These are phyloP conservation scores for Melinaea marsaeus DNA, from an alignment of 2,888 invertebrate species.

Conservation along the genomic window DNA sequence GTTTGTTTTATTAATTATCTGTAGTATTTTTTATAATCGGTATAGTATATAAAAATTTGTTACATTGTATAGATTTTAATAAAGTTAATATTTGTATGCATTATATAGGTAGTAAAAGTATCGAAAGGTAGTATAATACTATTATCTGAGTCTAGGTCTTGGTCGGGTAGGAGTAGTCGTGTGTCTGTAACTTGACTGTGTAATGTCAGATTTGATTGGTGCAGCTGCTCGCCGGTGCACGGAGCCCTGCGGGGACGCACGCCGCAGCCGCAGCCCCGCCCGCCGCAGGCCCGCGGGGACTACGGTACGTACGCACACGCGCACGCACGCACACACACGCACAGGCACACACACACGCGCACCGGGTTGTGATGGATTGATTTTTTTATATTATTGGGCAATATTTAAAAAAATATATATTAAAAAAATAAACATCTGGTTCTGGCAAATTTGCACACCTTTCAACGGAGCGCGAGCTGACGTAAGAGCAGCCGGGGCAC, in stretches of 20 bases:
- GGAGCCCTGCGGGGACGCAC: slow-evolving; percentile 83
- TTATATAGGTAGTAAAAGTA: no score
- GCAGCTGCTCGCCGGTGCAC: slow-evolving; percentile 84
- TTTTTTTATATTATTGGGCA: slow-evolving; percentile 8
- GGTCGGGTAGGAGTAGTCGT: slow-evolving; percentile 20
- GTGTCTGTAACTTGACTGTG: slow-evolving; percentile 55
- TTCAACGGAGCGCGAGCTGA: not conserved
- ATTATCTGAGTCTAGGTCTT: not conserved
- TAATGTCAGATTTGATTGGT: slow-evolving; percentile 73
- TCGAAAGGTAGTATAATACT: not conserved
- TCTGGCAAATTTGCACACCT: not conserved
- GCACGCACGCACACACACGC: slow-evolving; percentile 21
- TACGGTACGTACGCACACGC: slow-evolving; percentile 85
- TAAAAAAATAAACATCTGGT: not conserved
- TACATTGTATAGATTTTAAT: no score
- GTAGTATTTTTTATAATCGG: no score
- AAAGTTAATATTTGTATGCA: no score
- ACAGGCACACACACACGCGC: slow-evolving; percentile 30
- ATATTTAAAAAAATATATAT: not conserved
- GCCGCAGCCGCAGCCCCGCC: slow-evolving; percentile 70
- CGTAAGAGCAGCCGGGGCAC: no score
- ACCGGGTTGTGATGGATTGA: slow-evolving; percentile 14
- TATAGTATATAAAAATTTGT: no score
- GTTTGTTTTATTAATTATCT: no score
- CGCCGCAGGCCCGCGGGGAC: slow-evolving; percentile 87